These are phyloP conservation scores for Acheta domesticus DNA, from an alignment of 2,888 invertebrate species.

Conservation along the genomic window DNA sequence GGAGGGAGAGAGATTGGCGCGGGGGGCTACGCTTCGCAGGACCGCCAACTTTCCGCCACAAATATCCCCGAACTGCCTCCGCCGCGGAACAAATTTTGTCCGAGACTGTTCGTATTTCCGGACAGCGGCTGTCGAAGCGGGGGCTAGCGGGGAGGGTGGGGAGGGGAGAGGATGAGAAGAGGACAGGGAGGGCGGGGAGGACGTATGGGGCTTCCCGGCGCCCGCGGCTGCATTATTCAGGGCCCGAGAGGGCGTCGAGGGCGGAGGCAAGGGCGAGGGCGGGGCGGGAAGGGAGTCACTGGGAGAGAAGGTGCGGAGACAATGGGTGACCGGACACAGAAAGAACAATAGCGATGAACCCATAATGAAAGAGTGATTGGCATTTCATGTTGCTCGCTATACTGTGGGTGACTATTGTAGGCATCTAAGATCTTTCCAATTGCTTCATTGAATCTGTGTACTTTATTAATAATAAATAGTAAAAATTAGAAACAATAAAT, in stretches of 20 bases:
- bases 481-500: too few relatives aligned
- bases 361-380: too few relatives aligned
- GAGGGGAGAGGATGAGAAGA: not conserved
- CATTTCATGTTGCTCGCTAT: too few relatives aligned
- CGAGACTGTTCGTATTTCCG: not conserved
- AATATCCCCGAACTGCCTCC: not conserved
- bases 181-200: not conserved
- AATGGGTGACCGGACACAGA: too few relatives aligned
- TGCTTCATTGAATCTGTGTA: too few relatives aligned
- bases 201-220: not conserved
- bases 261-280: not conserved
- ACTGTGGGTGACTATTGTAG: too few relatives aligned
- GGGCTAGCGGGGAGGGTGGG: not conserved
- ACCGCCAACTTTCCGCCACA: constrained; percentile 6
- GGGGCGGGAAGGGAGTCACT: too few relatives aligned
- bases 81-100: constrained; percentile 7
- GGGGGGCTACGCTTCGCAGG: not conserved
- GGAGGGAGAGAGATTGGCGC: not conserved
- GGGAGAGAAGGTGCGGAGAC: too few relatives aligned
- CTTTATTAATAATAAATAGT: too few relatives aligned
- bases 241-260: not conserved
- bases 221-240: too few relatives aligned
- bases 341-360: too few relatives aligned
- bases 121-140: not conserved
- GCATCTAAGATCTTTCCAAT: too few relatives aligned